Conservation (phyloP, 2,888 invertebrate genomes). For the Drosophila glabriapex region DNA sequence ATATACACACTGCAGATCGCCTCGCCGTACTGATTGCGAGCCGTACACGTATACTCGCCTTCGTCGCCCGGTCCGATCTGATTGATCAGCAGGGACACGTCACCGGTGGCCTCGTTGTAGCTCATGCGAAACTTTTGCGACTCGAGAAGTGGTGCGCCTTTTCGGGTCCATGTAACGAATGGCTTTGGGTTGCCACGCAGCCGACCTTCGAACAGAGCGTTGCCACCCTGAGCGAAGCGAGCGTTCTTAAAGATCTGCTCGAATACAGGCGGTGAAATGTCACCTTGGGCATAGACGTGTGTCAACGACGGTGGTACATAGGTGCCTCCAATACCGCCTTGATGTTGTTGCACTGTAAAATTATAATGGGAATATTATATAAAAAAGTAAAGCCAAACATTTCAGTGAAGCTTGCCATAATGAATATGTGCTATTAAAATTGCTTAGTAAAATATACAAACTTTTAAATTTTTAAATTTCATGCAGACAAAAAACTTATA, state of each 20-base stretch:
- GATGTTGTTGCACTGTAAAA: slow-evolving; percentile 79
- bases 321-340: slow-evolving; percentile 78
- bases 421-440: not conserved
- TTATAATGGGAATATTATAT: slow-evolving; percentile 26
- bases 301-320: slow-evolving; percentile 84
- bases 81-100: slow-evolving; percentile 95
- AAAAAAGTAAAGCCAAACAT: not conserved
- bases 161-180: slow-evolving; percentile 95
- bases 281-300: slow-evolving; percentile 88
- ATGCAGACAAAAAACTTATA: not conserved
- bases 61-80: slow-evolving; percentile 98
- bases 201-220: slow-evolving; percentile 96
- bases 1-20: slow-evolving; percentile 98
- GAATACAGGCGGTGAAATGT: slow-evolving; percentile 96
- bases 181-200: slow-evolving; percentile 96
- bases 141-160: slow-evolving; percentile 93
- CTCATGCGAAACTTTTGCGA: slow-evolving; percentile 95
- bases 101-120: slow-evolving; percentile 96
- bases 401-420: slow-evolving; percentile 4
- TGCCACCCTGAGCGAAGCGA: slow-evolving; percentile 97
- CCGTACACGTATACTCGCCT: slow-evolving; percentile 98
- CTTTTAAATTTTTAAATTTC: not conserved
- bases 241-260: slow-evolving; percentile 98
- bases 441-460: too few species aligned
- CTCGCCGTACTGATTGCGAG: slow-evolving; percentile 97